Evolutionary conservation across 2,113 vertebrate genomes (phyloP), one percentile per base, ranked within the genome.

Genomic region (Epinephelus fuscoguttatus): DNA sequence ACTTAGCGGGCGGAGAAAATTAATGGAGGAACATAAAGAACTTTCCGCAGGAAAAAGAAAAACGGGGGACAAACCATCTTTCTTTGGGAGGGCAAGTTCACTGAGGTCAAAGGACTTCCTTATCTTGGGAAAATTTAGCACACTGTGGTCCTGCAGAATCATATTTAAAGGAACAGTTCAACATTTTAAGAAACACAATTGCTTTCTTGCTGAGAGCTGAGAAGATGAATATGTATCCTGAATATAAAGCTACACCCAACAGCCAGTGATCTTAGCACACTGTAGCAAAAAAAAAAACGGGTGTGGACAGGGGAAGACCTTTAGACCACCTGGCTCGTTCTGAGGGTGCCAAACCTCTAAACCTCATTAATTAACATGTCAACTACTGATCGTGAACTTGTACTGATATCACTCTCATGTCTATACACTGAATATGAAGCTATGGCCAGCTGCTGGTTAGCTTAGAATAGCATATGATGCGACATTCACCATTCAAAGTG

Each of bases 11-110:
- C 15, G 21, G 15, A 40, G 25, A 52, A 50, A 66, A 86, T 66
- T 2, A 79, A 72, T 50, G n/a, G 3, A 68, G 52, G 69, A 53
- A 63, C 27, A 75, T 56, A 15, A 2, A 3, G 9, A 47, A 60
- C 6, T 23, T 76, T 2, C 60, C 49, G 55, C 6, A 67, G 60
- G n/a, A 59, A 40, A 64, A 56, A 27, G 17, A 3, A 9, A 47
- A 33, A 23, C 4, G 25, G 2, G 0, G 18, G 57, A 45, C 27
- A 69, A 63, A 57, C 6, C 0, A 0, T 56, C 47, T 21, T 13
- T 67, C 23, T 69, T 74, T 10, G 45, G 68, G 53, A 60, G 55
- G 49, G 82, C 80, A 89, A 89, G 79, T 71, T 89, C 21, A 69
- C 42, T 33, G 55, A 55, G 55, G 66, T 77, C 71, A 56, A 19